A percentile compares a stretch with the other conserved stretches of the same genome.
Evolutionary conservation across 2,113 vertebrate genomes (phyloP).

Genomic region (Sorex araneus): DNA sequence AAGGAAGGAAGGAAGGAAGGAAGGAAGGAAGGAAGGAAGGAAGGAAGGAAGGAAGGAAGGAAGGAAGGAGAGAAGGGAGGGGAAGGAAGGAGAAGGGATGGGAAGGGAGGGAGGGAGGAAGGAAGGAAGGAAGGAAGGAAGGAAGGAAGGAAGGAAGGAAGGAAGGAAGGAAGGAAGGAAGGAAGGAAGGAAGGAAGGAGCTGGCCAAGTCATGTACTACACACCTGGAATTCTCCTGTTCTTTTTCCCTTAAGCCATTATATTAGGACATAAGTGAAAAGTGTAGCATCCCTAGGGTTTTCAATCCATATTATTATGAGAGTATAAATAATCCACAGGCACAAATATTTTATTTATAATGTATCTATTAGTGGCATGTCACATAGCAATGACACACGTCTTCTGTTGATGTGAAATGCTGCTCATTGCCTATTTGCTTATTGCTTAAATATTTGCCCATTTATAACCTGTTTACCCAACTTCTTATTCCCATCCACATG

Average conservation of each 20-base stretch:
- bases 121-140: too few species aligned
- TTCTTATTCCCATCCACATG: not conserved
- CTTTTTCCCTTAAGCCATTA: not conserved
- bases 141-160: too few species aligned
- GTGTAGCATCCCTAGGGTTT: not conserved
- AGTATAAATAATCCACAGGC: not conserved
- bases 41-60: too few species aligned
- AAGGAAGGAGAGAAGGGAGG: too few species aligned
- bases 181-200: too few species aligned
- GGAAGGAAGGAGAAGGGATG: too few species aligned
- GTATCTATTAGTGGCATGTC: not conserved
- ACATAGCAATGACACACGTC: not conserved
- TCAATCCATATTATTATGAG: not conserved
- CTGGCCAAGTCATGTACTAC: not conserved
- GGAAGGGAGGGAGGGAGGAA: too few species aligned
- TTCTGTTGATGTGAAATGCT: not conserved
- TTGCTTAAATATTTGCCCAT: not conserved
- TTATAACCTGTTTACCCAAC: not conserved
- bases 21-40: too few species aligned
- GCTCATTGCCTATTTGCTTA: not conserved
- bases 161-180: too few species aligned
- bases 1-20: too few species aligned
- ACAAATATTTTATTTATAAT: not conserved
- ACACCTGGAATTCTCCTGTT: too few species aligned
- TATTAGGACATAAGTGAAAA: not conserved